Percentiles rank a stretch among this genome's conserved stretches.
These are phyloP conservation scores for Micromussa lordhowensis DNA, from an alignment of 92 coral and sea anemone genomes.

Conservation along the genomic window DNA sequence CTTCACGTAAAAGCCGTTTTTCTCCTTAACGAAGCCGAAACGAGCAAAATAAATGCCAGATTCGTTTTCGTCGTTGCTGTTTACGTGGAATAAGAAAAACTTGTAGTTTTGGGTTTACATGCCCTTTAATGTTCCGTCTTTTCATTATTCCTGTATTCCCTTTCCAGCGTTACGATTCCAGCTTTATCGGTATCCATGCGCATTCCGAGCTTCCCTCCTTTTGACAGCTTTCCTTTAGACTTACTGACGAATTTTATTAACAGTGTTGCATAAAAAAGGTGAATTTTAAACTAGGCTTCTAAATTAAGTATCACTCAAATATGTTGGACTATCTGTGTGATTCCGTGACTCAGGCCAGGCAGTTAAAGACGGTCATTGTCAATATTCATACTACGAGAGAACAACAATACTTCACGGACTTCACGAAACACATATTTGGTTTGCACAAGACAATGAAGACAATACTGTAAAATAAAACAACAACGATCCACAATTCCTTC, in stretches of 20 bases:
- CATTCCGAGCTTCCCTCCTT: too few species aligned
- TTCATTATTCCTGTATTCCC: neutral
- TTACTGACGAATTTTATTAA: neutral
- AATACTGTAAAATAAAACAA: neutral
- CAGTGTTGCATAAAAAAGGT: neutral
- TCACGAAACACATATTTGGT: neutral
- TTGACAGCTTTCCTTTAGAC: too few species aligned
- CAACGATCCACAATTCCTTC: neutral
- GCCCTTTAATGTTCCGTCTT: neutral
- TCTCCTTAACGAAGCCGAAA: too few species aligned
- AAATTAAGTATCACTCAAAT: neutral
- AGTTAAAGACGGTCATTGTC: too few species aligned
- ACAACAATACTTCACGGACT: neutral
- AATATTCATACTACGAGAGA: too few species aligned
- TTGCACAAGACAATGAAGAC: neutral
- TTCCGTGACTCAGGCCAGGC: neutral
- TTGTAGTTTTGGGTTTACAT: neutral
- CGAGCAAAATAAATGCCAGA: too few species aligned
- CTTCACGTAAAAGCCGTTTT: too few species aligned
- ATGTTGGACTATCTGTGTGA: neutral
- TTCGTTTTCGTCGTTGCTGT: too few species aligned
- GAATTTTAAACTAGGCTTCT: neutral
- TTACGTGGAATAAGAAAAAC: too few species aligned
- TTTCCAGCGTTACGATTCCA: neutral
- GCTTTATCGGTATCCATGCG: neutral